These are phyloP conservation scores for Cheilosia urbana DNA, from an alignment of 2,888 invertebrate genomes.

Conservation along the genomic window DNA sequence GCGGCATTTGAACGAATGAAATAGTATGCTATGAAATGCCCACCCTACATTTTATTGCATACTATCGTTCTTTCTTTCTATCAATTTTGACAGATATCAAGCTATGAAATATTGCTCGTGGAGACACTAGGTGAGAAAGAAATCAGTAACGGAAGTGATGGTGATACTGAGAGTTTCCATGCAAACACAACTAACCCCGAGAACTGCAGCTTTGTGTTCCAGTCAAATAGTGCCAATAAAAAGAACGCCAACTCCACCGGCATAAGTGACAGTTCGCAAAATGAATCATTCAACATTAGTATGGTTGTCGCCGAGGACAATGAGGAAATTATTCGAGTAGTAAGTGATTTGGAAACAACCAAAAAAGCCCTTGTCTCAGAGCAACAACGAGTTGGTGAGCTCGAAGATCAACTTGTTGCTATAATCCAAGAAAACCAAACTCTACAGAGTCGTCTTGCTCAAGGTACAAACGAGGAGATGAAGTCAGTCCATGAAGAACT, in stretches of 20 bases:
- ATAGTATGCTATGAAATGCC: no score
- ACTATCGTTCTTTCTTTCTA: no score
- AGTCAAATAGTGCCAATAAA: constrained; percentile 75
- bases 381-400: constrained; percentile 89
- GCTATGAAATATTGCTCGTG: no score
- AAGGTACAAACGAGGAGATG: constrained; percentile 89
- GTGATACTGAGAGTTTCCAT: constrained; percentile 74
- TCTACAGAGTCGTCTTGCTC: constrained; percentile 82
- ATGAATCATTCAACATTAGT: constrained; percentile 72
- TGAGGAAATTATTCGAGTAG: constrained; percentile 85
- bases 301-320: constrained; percentile 80
- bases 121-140: no score
- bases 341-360: constrained; percentile 89
- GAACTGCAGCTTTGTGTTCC: constrained; percentile 78
- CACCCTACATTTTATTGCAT: no score
- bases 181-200: constrained; percentile 78
- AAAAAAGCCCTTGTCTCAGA: constrained; percentile 89
- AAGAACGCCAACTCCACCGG: constrained; percentile 81
- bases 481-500: constrained; percentile 91
- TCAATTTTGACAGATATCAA: no score
- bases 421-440: constrained; percentile 83
- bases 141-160: constrained; percentile 44
- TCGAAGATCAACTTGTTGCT: constrained; percentile 90
- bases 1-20: no score
- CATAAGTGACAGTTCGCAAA: constrained; percentile 78